phyloP scores from a whole-genome alignment of 2,888 invertebrate species.

The Drosophila peninsularis region DNA sequence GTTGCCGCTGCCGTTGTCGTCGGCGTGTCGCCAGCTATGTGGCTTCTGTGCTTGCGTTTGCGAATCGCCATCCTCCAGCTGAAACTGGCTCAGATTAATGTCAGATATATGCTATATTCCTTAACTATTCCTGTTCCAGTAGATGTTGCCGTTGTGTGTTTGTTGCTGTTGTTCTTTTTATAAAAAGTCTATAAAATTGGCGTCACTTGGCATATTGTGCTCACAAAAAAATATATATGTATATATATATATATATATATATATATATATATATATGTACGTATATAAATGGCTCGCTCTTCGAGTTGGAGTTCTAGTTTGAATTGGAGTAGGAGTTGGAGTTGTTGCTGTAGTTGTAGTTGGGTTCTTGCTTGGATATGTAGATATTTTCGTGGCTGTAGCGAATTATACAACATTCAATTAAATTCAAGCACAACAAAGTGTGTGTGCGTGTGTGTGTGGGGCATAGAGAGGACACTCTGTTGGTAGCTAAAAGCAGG shows the following conservation, averaged over 20 bases:
- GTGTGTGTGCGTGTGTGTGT: conserved; percentile 12
- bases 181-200: conserved; percentile 75
- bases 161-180: conserved; percentile 39
- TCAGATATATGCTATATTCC: conserved; percentile 11
- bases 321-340: conserved; percentile 10
- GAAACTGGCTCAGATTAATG: conserved; percentile 49
- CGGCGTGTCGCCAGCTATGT: conserved; percentile 64
- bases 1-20: conserved; percentile 29
- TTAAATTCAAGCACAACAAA: conserved; percentile 25
- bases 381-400: conserved; percentile 56
- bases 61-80: conserved; percentile 55
- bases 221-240: conserved; percentile 18
- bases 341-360: conserved; percentile 19
- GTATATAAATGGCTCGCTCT: conserved; percentile 5
- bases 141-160: conserved; percentile 7
- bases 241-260: neutral
- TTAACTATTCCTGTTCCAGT: conserved; percentile 12
- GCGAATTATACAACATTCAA: conserved; percentile 50
- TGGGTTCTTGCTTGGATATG: conserved; percentile 45
- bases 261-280: neutral
- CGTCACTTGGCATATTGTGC: conserved; percentile 61
- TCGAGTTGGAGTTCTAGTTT: conserved; percentile 10
- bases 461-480: neutral
- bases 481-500: neutral
- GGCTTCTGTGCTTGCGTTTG: conserved; percentile 70